These are phyloP conservation scores for Tupaia tana DNA, from an alignment of 2,113 vertebrate genomes.

Conservation along the genomic window DNA sequence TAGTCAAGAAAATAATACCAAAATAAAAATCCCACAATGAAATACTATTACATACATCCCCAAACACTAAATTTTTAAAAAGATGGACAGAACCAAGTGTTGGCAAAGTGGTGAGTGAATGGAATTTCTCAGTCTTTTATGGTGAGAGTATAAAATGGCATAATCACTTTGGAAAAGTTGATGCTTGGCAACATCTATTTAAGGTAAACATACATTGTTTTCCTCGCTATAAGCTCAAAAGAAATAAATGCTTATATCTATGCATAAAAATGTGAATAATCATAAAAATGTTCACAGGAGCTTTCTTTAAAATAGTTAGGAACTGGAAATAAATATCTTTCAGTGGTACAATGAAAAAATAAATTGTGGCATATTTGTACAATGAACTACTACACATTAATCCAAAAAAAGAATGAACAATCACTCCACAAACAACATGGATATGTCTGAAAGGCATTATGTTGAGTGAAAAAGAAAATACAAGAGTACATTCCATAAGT, in stretches of 20 bases:
- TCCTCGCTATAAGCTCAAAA: slow-evolving; percentile 11
- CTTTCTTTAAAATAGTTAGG: slow-evolving; percentile 21
- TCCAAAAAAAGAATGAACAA: not conserved
- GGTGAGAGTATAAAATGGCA: not conserved
- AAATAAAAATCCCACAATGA: not conserved
- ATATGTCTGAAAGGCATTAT: not conserved
- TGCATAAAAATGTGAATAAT: not conserved
- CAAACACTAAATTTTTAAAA: not conserved
- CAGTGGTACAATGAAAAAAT: not conserved
- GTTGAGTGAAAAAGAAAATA: not conserved
- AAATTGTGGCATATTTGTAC: not conserved
- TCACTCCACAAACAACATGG: not conserved
- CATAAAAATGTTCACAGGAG: not conserved
- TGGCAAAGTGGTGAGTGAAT: not conserved
- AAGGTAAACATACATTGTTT: not conserved
- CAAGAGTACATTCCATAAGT: not conserved
- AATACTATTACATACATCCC: not conserved
- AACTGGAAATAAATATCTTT: slow-evolving; percentile 47
- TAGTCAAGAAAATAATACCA: not conserved
- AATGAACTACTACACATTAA: not conserved
- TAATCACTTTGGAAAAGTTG: not conserved
- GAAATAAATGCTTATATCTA: slow-evolving; percentile 14
- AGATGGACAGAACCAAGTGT: not conserved
- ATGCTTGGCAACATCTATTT: not conserved
- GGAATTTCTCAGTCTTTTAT: not conserved